Base-by-base conservation (phyloP, 2,888 invertebrate species). In the Synergus japonicus region DNA sequence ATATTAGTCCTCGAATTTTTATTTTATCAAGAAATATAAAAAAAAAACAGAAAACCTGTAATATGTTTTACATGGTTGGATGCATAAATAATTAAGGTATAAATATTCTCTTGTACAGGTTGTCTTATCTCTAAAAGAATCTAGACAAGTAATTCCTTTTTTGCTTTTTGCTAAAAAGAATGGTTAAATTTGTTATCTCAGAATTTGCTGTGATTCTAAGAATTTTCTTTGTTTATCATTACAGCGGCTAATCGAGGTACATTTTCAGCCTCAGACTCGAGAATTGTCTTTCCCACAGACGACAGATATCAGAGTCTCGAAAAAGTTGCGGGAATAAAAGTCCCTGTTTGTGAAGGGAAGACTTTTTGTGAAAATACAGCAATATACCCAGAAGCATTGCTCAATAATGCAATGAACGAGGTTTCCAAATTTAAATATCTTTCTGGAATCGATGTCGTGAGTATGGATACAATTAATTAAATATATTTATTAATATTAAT, bases 241-340 rank as follows among this genome's bases (percentile, higher is more conserved):
- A 46, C 22, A 67, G 46, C 22, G 4, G 4, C 12, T 22, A 67
- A 46, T 73, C 10, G 37, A n/a, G 69, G 37, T 8, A 9, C 10
- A 10, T 0, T 2, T n/a, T 10, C 15, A 54, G 73, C 37, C 37
- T n/a, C 29, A 54, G 54, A 37, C 12, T 73, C 73, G 54, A 86
- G 83, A 78, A 87, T 90, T 37, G 76, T 89, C 43, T 90, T 90
- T 77, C 90, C 90, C 0, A 82, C 83, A 4, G 87, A 88, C 15
- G 65, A 76, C 9, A 13, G 13, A 43, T 15, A 63, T 15, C 60
- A 63, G 4, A 18, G 10, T 58, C 4, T 5, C 0, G 4, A 29
- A 43, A 69, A 12, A 0, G 60, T 66, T 5, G 13, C 8, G 58
- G 65, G 13, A 64, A 78, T 46, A 18, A 3, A 13, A 13, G 22